Base-by-base conservation (phyloP, 1,140 invertebrate species). In the Leptinotarsa undecemlineata region DNA sequence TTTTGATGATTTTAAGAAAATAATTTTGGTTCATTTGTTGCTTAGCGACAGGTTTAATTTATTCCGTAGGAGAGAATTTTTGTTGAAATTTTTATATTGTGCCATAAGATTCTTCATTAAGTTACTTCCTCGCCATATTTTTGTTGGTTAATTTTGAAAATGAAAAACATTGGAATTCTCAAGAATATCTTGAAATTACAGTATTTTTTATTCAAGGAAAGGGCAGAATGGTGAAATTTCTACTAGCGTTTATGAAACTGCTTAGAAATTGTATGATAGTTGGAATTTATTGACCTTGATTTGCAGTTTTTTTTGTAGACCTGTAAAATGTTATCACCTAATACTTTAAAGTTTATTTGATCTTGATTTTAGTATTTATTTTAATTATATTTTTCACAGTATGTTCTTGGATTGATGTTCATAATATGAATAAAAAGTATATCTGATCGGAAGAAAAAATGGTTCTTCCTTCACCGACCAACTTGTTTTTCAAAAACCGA, bases 281-380 rank as follows among this genome's bases (percentile, higher is more conserved):
- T 57, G n/a, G 51, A 57, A 57, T 57, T 57, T 19, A 17, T 57
- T n/a, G 2, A 19, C 51, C 51, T 57, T 57, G 51, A 57, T 19
- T 17, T 57, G 51, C 51, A 57, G 51, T 57, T 57, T 15, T 57
- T 33, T 15, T 57, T 57, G 51, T 19, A 57, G 51, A 57, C 51
- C 51, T 57, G 51, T 57, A 19, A 17, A 57, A 57, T 57, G 51
- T 57, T 57, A 57, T 57, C 15, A 33, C 33, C 33, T 33, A 33
- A 33, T 33, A 33, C 33, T 26, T 15, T 14, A 64, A 64, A 64
- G 14, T 64, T 64, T 21, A 64, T 64, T 64, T 64, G 62, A 64
- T 64, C 62, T 64, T 64, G 62, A 69, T 75, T 42, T 71, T 74
- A 75, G 74, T 75, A 75, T 75, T 75, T 74, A 74, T 74, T 74